Base-by-base conservation (phyloP, 2,888 invertebrate genomes). In the Watsonalla cultraria region DNA sequence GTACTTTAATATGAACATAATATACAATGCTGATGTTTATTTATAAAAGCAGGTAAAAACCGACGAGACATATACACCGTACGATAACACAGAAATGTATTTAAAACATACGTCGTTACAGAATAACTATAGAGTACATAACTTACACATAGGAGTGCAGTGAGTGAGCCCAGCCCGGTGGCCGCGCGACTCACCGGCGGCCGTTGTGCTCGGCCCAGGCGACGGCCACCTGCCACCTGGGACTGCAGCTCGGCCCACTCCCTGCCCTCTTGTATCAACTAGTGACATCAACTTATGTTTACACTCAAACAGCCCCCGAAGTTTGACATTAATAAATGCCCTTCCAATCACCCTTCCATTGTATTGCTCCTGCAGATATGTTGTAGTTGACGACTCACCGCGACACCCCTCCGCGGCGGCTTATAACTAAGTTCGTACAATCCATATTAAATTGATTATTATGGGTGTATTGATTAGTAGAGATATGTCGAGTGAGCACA, bases 1-100 rank as follows among this genome's bases (percentile, higher is more conserved):
- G 76, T 85, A 77, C 76, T 90, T 89, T 90, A 90, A 84, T 90
- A 88, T 88, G 82, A 89, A 90, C 89, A 86, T 88, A 90, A 87
- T 90, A 89, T 90, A 90, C 88, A 89, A 83, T 83, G 88, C 81
- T 76, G 80, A 83, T 79, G 78, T 87, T 88, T 85, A 86, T 85
- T 85, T 88, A 89, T 86, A 90, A 90, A 90, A 90, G 90, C 89
- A 77, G 78, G 82, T 88, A 86, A 80, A 88, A 88, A 87, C 80
- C 76, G 84, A 82, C 80, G 78, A 81, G 74, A 87, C 82, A 83
- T 80, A 79, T 80, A 81, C 82, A 85, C 84, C 81, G 71, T 79
- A 80, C 80, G 69, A 74, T 82, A 81, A 80, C 79, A 81, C 78
- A 80, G 69, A 76, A 68, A 73, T 76, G 75, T 66, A 68, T 73